Evolutionary conservation across 2,797 vertebrate species (phyloP).

Genomic region (Spatula clypeata): DNA sequence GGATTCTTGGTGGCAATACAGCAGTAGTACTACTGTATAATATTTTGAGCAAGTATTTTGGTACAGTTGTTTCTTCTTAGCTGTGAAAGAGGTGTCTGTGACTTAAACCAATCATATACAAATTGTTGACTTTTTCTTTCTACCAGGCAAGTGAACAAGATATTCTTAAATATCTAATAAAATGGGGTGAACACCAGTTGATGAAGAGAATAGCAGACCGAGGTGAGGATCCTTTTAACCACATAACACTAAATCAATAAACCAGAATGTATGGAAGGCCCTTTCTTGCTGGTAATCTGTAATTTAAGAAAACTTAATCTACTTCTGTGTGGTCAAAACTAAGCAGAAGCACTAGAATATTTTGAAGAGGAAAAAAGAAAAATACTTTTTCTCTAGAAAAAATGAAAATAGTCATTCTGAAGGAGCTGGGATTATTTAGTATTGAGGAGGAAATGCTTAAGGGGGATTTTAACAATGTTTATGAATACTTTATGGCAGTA

Average conservation of each 20-base stretch:
- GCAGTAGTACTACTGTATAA: not conserved
- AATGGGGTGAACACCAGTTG: slow-evolving; percentile 98
- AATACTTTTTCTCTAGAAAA: not conserved
- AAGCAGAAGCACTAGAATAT: not conserved
- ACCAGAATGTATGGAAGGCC: not conserved
- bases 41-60: not conserved
- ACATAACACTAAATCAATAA: not conserved
- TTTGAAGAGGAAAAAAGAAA: not conserved
- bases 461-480: not conserved
- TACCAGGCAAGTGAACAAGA: slow-evolving; percentile 98
- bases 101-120: not conserved
- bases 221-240: slow-evolving; percentile 86
- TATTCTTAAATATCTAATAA: slow-evolving; percentile 98
- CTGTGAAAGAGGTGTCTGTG: not conserved
- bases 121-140: slow-evolving; percentile 39
- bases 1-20: not conserved
- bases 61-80: not conserved
- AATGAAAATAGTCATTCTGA: not conserved
- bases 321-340: not conserved
- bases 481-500: not conserved
- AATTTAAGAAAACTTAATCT: not conserved
- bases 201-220: slow-evolving; percentile 99
- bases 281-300: not conserved
- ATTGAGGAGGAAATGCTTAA: not conserved
- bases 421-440: not conserved